Conservation (phyloP, 2,797 vertebrate genomes). For the Tragopan temminckii region DNA sequence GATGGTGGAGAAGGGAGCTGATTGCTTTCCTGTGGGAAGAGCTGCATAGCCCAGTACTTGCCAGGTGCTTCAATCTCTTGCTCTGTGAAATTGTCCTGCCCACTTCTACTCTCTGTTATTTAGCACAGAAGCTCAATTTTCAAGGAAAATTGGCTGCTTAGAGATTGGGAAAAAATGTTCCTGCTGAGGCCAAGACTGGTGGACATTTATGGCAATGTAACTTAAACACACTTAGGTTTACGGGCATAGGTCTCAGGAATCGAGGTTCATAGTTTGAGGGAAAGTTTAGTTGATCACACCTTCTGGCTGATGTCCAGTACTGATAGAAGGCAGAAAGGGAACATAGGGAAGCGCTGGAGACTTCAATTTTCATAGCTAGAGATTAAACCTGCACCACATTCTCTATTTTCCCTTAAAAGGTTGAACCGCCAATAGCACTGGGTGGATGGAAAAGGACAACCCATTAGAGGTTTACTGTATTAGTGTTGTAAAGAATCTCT, state of each 20-base stretch:
- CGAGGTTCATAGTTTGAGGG: not conserved
- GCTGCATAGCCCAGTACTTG: constrained; percentile 3
- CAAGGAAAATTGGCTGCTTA: constrained; percentile 53
- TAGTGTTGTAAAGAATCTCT: not conserved
- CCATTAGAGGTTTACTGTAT: not conserved
- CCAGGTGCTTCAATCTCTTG: constrained; percentile 59
- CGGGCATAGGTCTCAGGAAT: not conserved
- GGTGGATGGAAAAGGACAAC: not conserved
- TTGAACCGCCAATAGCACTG: not conserved
- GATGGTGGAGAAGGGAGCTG: constrained; percentile 53
- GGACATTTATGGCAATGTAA: not conserved
- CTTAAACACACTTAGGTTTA: not conserved
- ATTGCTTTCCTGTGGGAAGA: constrained; percentile 62
- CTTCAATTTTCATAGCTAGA: not conserved
- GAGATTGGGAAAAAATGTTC: not conserved
- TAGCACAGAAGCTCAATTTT: constrained; percentile 23
- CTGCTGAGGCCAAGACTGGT: not conserved
- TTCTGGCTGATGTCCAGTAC: not conserved
- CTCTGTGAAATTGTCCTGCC: constrained; percentile 24
- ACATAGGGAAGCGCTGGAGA: not conserved
- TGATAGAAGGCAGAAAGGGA: not conserved
- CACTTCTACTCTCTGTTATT: constrained; percentile 40
- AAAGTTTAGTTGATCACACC: not conserved
- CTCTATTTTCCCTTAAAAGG: not conserved
- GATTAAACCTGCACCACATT: not conserved